Evolutionary conservation across 2,797 vertebrate species (phyloP), one percentile per base, ranked within the genome.

Genomic region (Myoxocephalus aenaeus): DNA sequence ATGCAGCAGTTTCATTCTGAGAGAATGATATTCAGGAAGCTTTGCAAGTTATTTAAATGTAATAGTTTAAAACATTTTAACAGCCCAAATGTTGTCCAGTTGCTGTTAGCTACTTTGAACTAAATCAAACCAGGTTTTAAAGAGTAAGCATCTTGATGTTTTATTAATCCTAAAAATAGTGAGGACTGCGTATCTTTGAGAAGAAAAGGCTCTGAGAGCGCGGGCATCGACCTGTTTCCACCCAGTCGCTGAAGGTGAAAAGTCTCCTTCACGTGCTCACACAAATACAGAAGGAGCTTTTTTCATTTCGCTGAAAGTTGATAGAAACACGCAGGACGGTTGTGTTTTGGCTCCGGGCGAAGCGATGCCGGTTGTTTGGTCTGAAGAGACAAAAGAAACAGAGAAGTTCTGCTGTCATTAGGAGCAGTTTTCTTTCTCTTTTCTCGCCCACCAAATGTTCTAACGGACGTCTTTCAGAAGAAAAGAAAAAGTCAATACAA

Each of bases 201-300:
- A 22, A 78, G 86, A 88, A 83, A 87, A 50, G 42, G 42, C 46
- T 36, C 7, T 74, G 3, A 62, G 67, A 94, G 94, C 32, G 93
- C 32, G 93, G 90, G 89, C 85, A 82, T 89, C 75, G 91, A 78
- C 80, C 67, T 38, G 77, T 88, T 95, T 88, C 89, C 81, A 57
- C 77, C 78, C 89, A 84, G 92, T 87, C 87, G 80, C 92, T 90
- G 85, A 92, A 93, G 93, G 93, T 91, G 65, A 90, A 91, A 90
- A 91, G 90, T 89, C 64, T 70, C 64, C 51, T 67, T 79, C 75
- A 54, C 40, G 36, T n/a, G 62, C 63, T 51, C 27, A 2, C 65
- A 15, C 64, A 54, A 62, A 79, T 5, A 18, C 22, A 18, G 29
- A 82, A 83, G 9, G 68, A 74, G 53, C 36, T 82, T 77, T 65